A percentile compares a stretch with the other conserved stretches of the same genome.
Evolutionary conservation across 2,888 invertebrate genomes (phyloP).

Genomic region (Microplitis manilae): DNA sequence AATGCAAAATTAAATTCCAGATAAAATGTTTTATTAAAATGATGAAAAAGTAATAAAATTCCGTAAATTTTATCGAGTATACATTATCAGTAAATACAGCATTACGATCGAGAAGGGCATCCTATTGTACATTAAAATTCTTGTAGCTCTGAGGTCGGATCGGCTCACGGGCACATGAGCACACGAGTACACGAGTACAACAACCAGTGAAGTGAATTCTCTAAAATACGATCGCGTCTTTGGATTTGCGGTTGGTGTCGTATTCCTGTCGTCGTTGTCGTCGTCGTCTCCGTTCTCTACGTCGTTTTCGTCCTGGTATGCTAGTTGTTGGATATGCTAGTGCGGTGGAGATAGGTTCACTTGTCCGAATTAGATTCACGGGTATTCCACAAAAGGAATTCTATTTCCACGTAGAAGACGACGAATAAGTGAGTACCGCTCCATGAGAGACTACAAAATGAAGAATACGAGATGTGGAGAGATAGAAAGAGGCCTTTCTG

Average conservation of each 20-base stretch:
- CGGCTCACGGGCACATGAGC: background rate
- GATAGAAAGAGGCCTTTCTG: background rate
- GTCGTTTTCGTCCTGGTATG: constrained; percentile 9
- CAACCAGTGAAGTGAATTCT: constrained; percentile 2
- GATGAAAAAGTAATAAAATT: no score
- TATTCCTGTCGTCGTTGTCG: background rate
- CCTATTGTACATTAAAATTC: constrained; percentile 2
- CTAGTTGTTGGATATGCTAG: background rate
- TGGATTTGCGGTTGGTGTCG: constrained; percentile 18
- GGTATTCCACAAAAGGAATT: constrained; percentile 17
- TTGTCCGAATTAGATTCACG: constrained; percentile 14
- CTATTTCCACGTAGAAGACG: constrained; percentile 9
- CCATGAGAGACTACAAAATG: constrained; percentile 5
- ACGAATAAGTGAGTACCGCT: background rate
- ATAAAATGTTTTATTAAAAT: no score
- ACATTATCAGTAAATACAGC: no score
- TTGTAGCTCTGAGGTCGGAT: background rate
- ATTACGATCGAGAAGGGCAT: no score
- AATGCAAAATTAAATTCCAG: no score
- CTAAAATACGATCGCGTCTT: constrained; percentile 6
- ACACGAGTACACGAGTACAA: background rate
- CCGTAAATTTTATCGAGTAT: no score
- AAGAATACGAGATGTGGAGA: constrained; percentile 5
- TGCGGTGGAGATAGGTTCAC: background rate
- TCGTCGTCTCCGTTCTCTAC: background rate